Evolutionary conservation across 1,140 invertebrate genomes (phyloP).

Genomic region (Platyura marginata): DNA sequence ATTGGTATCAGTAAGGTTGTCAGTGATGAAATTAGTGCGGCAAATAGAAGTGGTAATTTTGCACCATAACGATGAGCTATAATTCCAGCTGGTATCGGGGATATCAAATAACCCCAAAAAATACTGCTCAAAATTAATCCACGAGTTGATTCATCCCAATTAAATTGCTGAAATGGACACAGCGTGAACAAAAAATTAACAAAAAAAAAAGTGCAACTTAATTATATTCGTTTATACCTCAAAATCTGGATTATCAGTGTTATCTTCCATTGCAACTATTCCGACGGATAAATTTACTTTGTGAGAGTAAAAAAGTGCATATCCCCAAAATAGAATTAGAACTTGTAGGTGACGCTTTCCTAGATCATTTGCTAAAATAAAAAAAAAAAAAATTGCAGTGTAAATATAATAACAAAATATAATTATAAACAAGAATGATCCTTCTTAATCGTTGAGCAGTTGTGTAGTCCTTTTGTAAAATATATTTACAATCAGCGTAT

Average conservation of each 20-base stretch:
- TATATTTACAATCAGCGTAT: too few relatives aligned
- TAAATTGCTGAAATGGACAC: slow-evolving; percentile 13
- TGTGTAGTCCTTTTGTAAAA: too few relatives aligned
- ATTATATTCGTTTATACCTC: slow-evolving; percentile 8
- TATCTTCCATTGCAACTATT: slow-evolving; percentile 43
- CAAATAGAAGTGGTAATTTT: slow-evolving; percentile 33
- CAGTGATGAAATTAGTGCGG: slow-evolving; percentile 25
- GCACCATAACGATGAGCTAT: slow-evolving; percentile 38
- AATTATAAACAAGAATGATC: too few relatives aligned
- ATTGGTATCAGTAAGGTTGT: slow-evolving; percentile 27
- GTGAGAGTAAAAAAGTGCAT: slow-evolving; percentile 37
- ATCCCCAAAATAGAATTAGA: slow-evolving; percentile 37
- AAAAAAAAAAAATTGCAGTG: too few relatives aligned
- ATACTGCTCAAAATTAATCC: slow-evolving; percentile 40
- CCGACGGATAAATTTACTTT: slow-evolving; percentile 47
- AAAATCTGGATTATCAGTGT: slow-evolving; percentile 8
- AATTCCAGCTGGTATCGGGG: slow-evolving; percentile 40
- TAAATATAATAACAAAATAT: too few relatives aligned
- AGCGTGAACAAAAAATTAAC: neutral
- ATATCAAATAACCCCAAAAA: slow-evolving; percentile 37
- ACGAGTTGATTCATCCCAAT: slow-evolving; percentile 29
- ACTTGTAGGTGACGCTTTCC: slow-evolving; percentile 48
- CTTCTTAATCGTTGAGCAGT: too few relatives aligned
- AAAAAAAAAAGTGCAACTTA: neutral
- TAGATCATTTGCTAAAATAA: too few relatives aligned